A percentile compares a stretch with the other conserved stretches of the same genome.
Evolutionary conservation across 2,797 vertebrate genomes (phyloP).

Genomic region (Sciurus vulgaris): DNA sequence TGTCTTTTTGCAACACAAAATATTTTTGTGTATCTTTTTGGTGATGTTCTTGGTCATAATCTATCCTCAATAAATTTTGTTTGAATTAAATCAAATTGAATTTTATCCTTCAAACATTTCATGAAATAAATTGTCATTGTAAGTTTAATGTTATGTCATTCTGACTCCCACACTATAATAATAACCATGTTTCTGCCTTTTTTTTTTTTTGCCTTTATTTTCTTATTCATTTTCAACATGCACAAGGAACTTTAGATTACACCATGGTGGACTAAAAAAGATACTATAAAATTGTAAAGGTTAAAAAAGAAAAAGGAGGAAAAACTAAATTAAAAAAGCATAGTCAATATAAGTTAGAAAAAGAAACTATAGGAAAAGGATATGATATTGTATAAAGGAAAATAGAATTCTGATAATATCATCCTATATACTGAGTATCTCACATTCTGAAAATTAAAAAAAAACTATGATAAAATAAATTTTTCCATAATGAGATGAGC

Average conservation of each 20-base stretch:
- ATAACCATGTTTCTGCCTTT: not conserved
- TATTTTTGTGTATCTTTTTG: not conserved
- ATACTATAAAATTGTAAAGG: not conserved
- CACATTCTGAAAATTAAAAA: not conserved
- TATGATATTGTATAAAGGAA: not conserved
- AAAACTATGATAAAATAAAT: not conserved
- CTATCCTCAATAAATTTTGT: not conserved
- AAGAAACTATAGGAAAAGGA: not conserved
- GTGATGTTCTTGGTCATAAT: not conserved
- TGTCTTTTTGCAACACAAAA: not conserved
- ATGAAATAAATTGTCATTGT: not conserved
- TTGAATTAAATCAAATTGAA: slow-evolving; percentile 4
- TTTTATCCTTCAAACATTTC: not conserved
- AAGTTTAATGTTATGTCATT: not conserved
- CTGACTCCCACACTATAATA: not conserved
- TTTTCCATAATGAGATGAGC: not conserved
- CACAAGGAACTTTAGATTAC: not conserved
- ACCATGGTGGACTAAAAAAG: not conserved
- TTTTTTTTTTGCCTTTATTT: not conserved
- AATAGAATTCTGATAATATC: not conserved
- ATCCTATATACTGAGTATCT: not conserved
- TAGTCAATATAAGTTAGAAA: not conserved
- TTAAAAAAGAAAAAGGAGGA: not conserved
- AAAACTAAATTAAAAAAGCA: not conserved
- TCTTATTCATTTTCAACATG: slow-evolving; percentile 1